Percentiles rank a stretch among this genome's conserved stretches.
Conservation (phyloP, 64 coral and sea anemone genomes). For the Porites australiensis region DNA sequence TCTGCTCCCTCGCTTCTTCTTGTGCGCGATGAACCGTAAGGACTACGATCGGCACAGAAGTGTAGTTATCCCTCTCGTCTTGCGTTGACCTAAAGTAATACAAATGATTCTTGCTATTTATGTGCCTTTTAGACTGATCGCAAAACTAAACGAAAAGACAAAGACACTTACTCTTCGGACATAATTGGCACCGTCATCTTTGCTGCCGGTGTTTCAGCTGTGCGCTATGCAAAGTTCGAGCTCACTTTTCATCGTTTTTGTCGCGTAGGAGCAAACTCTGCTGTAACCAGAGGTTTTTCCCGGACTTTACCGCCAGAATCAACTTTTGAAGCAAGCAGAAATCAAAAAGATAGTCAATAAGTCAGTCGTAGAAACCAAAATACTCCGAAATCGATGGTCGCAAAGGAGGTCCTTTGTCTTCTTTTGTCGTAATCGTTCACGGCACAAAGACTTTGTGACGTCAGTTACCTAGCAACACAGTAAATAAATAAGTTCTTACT, state of each 20-base stretch:
- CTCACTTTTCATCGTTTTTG: not conserved
- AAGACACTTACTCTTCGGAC: constrained; percentile 28
- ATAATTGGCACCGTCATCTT: constrained; percentile 28
- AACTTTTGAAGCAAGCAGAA: not conserved
- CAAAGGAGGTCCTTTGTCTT: not conserved
- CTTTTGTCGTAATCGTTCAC: constrained; percentile 25
- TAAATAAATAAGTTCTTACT: constrained; percentile 27
- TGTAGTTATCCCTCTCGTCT: constrained; percentile 10
- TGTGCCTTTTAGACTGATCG: not conserved
- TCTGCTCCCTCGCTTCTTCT: constrained; percentile 19
- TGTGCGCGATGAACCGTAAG: constrained; percentile 17
- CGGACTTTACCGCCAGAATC: not conserved
- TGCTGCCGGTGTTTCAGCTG: not conserved
- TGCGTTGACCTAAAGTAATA: not conserved
- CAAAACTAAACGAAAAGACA: not conserved
- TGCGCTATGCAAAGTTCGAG: not conserved
- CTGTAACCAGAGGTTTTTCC: not conserved
- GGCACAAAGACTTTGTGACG: constrained; percentile 26
- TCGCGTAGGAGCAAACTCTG: not conserved
- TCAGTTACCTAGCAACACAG: constrained; percentile 7
- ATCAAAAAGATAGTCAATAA: not conserved
- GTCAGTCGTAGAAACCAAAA: constrained; percentile 4
- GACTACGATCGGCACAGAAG: constrained; percentile 4
- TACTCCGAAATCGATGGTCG: not conserved
- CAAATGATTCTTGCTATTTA: not conserved